Base-by-base conservation (phyloP, 2,888 invertebrate species). In the Diaprepes abbreviatus region DNA sequence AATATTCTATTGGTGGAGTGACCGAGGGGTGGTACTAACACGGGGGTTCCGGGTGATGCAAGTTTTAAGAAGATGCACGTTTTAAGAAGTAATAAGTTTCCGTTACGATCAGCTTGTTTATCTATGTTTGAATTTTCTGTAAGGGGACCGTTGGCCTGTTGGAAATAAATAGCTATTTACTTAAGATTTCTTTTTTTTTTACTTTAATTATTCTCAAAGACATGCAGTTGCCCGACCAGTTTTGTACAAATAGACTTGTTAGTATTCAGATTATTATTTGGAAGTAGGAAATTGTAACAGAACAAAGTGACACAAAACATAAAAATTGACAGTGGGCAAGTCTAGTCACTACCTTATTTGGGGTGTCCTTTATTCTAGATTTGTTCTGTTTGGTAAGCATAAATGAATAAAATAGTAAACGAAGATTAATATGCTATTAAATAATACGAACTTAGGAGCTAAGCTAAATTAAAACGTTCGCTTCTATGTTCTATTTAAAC, bases 341-440 rank as follows among this genome's bases (percentile, higher is more conserved):
- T 28, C 36, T 50, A 28, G 66, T 50, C 33, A 52, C 69, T 70
- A 70, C 70, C 70, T 70, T 70, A 70, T 70, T 62, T 16, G 70
- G 43, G 64, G 48, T 28, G 24, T 65, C 65, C 65, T 40, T 70
- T 64, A 65, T 65, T 64, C 65, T 65, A 59, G 36, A 59, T 54
- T 64, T 58, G 36, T 40, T 60, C 70, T 70, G 69, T 33, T 57
- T 69, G 43, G 67, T 28, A 60, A 52, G 67, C 67, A 45, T 50
- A 45, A 52, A 59, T 52, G 16, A 59, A 36, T 16, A 66, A 45
- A 55, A 66, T 45, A 10, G 4, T 24, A 45, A 52, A 66, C 24
- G 31, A 59, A 40, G 28, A 50, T 28, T 50, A 50, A 50, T 28
- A 28, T 28, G 48, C 48, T 14, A 14, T 28, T 50, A 28, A 50